Conservation (phyloP, 23 tunicate genomes). For the Ascidia mentula region DNA sequence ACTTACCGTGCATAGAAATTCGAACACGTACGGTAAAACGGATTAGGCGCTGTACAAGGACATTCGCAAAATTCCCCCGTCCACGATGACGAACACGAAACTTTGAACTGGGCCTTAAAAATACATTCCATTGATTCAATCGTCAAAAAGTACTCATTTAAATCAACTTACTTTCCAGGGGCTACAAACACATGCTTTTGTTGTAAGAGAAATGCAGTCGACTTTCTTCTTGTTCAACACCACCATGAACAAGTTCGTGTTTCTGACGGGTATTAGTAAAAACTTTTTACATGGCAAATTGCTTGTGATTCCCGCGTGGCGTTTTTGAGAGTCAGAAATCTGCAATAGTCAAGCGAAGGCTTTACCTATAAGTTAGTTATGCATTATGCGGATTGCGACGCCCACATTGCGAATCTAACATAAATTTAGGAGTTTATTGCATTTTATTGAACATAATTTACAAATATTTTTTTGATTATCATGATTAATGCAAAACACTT, state of each 20-base stretch:
- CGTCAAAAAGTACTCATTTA: neutral
- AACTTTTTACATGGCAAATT: conserved; percentile 2
- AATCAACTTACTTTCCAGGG: neutral
- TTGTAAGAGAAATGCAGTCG: neutral
- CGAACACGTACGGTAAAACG: neutral
- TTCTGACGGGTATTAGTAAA: neutral
- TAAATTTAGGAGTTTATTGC: too few species aligned
- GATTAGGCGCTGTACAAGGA: neutral
- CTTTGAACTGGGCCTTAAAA: neutral
- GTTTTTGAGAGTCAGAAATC: neutral
- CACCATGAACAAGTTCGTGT: neutral
- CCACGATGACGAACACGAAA: neutral
- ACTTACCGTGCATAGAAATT: neutral
- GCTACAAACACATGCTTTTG: neutral
- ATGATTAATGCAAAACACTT: too few species aligned
- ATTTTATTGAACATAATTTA: too few species aligned
- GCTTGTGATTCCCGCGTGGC: neutral
- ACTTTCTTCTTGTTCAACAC: neutral
- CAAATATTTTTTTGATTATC: too few species aligned
- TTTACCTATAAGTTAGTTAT: too few species aligned
- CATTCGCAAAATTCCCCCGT: neutral
- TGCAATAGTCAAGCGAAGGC: too few species aligned
- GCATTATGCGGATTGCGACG: too few species aligned
- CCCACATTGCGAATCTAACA: too few species aligned
- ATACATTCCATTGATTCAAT: neutral